Conservation (phyloP, 2,888 invertebrate species). For the Agrilus mali region DNA sequence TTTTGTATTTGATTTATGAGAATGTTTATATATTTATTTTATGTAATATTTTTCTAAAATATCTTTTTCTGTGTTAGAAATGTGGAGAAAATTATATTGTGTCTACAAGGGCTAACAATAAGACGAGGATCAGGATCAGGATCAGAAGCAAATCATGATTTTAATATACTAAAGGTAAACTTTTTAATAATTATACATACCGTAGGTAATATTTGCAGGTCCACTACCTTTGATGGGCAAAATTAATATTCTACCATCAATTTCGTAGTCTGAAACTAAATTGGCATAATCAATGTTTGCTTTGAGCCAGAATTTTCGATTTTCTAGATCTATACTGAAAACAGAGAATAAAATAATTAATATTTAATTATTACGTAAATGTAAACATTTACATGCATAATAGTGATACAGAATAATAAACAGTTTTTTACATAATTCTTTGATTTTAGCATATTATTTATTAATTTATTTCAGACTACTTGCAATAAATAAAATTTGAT, state of each 20-base stretch:
- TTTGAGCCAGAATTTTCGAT: slow-evolving; percentile 11
- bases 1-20: no score
- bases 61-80: no score
- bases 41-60: no score
- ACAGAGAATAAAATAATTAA: slow-evolving; percentile 8
- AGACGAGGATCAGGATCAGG: no score
- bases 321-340: slow-evolving; percentile 15
- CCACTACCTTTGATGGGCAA: slow-evolving; percentile 24
- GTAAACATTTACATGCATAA: neutral
- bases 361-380: neutral
- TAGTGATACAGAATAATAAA: neutral
- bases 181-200: slow-evolving; percentile 18
- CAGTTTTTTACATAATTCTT: no score
- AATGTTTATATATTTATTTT: no score
- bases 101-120: no score
- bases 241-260: slow-evolving; percentile 23
- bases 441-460: neutral
- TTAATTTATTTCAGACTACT: neutral
- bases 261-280: slow-evolving; percentile 20
- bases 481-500: neutral
- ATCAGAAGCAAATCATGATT: no score
- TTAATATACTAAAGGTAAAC: no score
- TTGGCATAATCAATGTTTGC: slow-evolving; percentile 13
- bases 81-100: no score
- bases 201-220: slow-evolving; percentile 21